These are phyloP conservation scores for Ammodramus savannarum DNA, from an alignment of 2,113 vertebrate genomes.

Conservation along the genomic window DNA sequence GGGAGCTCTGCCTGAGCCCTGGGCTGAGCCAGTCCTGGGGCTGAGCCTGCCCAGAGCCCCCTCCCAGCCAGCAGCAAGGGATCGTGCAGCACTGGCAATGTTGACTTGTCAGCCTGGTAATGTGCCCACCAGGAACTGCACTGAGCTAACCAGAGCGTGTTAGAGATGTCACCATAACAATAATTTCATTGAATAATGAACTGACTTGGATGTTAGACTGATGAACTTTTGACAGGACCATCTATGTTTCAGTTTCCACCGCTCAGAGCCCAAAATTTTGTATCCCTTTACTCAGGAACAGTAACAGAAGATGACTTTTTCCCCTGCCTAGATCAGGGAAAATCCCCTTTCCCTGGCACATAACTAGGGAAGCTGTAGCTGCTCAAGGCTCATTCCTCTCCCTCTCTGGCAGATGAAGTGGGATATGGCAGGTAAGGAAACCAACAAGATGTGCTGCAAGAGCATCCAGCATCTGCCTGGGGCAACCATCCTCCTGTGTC, in stretches of 20 bases:
- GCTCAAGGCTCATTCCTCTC: neutral
- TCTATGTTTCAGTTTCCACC: neutral
- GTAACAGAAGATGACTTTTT: neutral
- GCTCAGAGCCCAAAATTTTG: neutral
- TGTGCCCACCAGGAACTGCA: rapidly evolving
- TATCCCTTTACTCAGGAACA: neutral
- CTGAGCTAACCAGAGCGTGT: neutral
- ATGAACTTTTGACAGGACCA: neutral
- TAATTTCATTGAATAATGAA: neutral
- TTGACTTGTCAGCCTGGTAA: neutral
- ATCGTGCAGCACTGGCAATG: rapidly evolving
- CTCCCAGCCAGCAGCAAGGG: neutral
- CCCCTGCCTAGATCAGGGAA: neutral
- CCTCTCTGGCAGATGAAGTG: neutral
- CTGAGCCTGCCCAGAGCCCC: neutral
- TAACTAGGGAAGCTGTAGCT: neutral
- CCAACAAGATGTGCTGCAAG: neutral
- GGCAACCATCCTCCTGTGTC: neutral
- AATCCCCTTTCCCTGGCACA: neutral
- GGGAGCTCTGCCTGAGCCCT: neutral
- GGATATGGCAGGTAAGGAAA: neutral
- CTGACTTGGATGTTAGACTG: neutral
- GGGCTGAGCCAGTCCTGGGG: neutral
- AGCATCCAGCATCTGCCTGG: neutral
- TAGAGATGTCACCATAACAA: neutral